A percentile compares a stretch with the other conserved stretches of the same genome.
phyloP scores from a whole-genome alignment of 2,797 vertebrate species.

The Coilia nasus region DNA sequence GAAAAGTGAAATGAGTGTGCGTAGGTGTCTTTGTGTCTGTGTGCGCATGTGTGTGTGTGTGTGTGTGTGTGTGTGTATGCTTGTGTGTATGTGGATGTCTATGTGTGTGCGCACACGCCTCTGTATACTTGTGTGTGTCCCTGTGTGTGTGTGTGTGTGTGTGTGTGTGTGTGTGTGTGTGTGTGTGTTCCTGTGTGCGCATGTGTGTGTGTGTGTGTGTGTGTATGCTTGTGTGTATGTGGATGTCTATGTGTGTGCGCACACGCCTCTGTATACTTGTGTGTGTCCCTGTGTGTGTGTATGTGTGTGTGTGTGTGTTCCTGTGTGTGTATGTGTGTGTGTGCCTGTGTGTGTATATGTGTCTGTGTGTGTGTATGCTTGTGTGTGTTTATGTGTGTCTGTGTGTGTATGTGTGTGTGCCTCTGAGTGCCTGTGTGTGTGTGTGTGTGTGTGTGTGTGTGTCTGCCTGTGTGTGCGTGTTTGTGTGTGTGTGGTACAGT shows the following conservation, averaged over 20 bases:
- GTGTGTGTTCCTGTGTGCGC: neutral
- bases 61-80: neutral
- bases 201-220: slow-evolving; percentile 7
- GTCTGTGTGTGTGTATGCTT: no score
- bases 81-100: neutral
- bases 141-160: neutral
- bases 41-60: neutral
- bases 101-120: no score
- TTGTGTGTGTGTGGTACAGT: no score
- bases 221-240: neutral
- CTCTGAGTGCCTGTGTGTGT: no score
- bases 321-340: slow-evolving; percentile 4
- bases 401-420: no score
- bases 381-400: no score
- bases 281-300: no score
- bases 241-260: no score
- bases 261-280: no score
- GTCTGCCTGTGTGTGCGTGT: slow-evolving; percentile 3
- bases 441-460: neutral
- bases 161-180: neutral
- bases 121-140: no score
- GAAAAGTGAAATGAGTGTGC: neutral
- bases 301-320: no score
- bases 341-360: neutral
- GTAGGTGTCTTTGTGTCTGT: neutral